Conservation (phyloP, 2,113 vertebrate species). For the Piliocolobus tephrosceles region DNA sequence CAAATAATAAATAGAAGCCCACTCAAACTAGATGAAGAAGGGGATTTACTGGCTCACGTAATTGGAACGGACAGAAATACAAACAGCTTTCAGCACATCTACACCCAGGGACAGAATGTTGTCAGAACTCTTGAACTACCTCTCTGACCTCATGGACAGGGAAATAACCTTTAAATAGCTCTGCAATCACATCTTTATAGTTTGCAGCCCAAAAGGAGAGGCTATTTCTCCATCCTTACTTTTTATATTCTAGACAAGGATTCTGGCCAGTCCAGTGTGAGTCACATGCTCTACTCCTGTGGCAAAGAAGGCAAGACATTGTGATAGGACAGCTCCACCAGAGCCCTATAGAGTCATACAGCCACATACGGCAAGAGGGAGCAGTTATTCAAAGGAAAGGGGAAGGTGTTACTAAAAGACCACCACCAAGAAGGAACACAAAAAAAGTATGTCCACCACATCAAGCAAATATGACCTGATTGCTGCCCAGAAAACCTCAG, state of each 20-base stretch:
- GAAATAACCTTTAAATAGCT: not conserved
- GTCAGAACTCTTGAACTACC: not conserved
- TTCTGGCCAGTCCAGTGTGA: not conserved
- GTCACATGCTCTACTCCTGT: not conserved
- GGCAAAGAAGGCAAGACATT: not conserved
- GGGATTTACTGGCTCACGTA: not conserved
- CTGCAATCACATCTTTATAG: not conserved
- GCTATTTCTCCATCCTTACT: not conserved
- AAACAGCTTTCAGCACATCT: not conserved
- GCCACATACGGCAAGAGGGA: not conserved
- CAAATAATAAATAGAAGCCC: slow-evolving; percentile 31
- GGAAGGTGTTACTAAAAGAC: not conserved
- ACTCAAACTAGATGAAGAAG: not conserved
- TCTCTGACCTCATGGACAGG: not conserved
- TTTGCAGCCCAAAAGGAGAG: not conserved
- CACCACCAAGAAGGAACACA: not conserved
- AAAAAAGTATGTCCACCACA: not conserved
- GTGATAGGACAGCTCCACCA: not conserved
- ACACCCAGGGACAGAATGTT: not conserved
- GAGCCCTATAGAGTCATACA: not conserved
- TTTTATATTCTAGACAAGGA: not conserved
- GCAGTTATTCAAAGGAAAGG: not conserved
- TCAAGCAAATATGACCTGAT: not conserved
- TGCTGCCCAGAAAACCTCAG: not conserved
- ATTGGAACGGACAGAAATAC: not conserved